These are phyloP conservation scores for Abrostola triplasia DNA, from an alignment of 2,888 invertebrate genomes.

Conservation along the genomic window DNA sequence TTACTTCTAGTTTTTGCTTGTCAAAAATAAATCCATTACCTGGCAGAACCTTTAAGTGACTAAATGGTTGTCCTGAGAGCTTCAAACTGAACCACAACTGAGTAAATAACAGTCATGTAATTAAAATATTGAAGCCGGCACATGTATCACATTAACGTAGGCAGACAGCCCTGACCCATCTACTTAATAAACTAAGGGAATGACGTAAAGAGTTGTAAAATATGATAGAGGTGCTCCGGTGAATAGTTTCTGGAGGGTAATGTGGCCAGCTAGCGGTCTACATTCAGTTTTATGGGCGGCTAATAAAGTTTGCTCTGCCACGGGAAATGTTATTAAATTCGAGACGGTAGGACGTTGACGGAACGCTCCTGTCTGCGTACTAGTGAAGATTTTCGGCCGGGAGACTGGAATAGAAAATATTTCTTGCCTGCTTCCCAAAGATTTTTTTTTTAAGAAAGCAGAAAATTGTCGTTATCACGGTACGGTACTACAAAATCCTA, in stretches of 20 bases:
- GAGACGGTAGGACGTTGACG: constrained; percentile 66
- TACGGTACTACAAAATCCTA: too few relatives aligned
- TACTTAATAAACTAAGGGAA: constrained; percentile 18
- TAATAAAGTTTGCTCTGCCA: constrained; percentile 69
- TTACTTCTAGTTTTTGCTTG: too few relatives aligned
- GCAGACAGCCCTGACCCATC: not conserved
- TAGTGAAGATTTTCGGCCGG: constrained; percentile 26
- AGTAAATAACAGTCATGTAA: not conserved
- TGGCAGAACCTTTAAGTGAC: too few relatives aligned
- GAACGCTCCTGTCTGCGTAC: constrained; percentile 61
- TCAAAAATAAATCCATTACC: too few relatives aligned
- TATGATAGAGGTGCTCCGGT: constrained; percentile 29
- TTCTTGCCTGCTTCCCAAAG: too few relatives aligned
- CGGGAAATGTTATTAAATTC: constrained; percentile 73
- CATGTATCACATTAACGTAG: not conserved
- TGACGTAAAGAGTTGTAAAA: constrained; percentile 33
- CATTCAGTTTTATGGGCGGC: constrained; percentile 65
- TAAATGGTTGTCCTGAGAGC: too few relatives aligned
- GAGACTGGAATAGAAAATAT: constrained; percentile 28
- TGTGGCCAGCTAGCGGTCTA: constrained; percentile 34
- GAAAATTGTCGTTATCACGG: too few relatives aligned
- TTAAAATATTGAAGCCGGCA: not conserved
- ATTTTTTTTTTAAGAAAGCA: too few relatives aligned
- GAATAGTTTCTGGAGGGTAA: constrained; percentile 27
- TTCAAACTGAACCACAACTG: not conserved